phyloP scores from a whole-genome alignment of 2,113 vertebrate genomes.

The Mirza zaza region DNA sequence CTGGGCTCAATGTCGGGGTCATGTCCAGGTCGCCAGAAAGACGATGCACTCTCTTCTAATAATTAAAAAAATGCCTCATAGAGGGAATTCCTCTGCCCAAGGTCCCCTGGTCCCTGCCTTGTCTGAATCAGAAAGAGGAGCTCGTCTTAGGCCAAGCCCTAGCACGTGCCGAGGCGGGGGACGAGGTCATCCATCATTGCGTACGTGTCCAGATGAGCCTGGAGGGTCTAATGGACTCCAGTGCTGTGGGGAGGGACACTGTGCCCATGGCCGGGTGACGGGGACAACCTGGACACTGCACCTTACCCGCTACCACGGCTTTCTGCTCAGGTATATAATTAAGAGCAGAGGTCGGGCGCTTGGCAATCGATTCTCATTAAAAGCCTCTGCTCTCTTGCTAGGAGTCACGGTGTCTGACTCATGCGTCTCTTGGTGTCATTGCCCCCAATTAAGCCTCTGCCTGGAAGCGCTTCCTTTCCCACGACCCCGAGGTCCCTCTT shows the following conservation, averaged over 20 bases:
- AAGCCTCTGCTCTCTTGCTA: rapidly evolving
- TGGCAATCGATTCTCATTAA: neutral
- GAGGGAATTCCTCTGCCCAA: rapidly evolving
- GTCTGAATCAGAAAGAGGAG: rapidly evolving
- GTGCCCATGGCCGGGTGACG: rapidly evolving
- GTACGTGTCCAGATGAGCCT: neutral
- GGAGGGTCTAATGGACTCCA: neutral
- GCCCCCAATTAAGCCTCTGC: neutral
- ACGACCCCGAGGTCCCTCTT: neutral
- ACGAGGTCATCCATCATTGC: rapidly evolving
- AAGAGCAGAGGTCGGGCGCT: neutral
- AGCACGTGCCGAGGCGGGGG: neutral
- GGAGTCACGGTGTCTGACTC: neutral
- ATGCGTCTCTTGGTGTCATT: neutral
- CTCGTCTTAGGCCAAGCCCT: neutral
- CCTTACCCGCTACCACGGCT: rapidly evolving
- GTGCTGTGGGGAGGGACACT: too few relatives aligned
- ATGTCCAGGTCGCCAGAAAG: neutral
- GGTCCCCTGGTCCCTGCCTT: neutral
- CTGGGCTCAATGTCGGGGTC: rapidly evolving
- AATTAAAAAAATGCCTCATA: rapidly evolving
- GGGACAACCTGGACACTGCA: rapidly evolving
- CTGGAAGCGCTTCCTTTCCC: neutral
- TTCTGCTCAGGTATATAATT: rapidly evolving
- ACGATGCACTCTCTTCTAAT: rapidly evolving